These are phyloP conservation scores for Keiferia lycopersicella DNA, from an alignment of 2,888 invertebrate genomes.

Conservation along the genomic window DNA sequence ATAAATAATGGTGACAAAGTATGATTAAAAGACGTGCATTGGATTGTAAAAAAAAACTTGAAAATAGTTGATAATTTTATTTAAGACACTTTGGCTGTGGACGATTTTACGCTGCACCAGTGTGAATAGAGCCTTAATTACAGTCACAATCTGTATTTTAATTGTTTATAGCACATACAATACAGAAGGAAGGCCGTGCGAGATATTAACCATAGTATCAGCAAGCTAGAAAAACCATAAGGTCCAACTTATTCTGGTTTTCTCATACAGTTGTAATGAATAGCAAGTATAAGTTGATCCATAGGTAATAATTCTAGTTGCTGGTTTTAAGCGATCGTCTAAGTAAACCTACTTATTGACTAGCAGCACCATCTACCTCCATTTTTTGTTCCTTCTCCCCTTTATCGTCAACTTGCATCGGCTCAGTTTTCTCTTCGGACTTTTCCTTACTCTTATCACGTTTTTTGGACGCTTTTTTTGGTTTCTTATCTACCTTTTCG, in stretches of 20 bases:
- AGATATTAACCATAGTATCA: background rate
- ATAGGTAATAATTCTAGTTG: background rate
- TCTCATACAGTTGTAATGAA: too few species aligned
- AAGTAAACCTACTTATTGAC: conserved; percentile 73
- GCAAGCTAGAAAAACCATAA: background rate
- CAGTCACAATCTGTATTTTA: conserved; percentile 1
- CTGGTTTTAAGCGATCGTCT: conserved; percentile 9
- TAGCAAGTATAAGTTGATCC: too few species aligned
- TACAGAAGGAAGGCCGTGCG: conserved; percentile 43
- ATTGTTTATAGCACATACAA: conserved; percentile 51
- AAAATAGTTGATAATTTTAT: too few species aligned
- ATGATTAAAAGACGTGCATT: too few species aligned
- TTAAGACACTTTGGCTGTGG: conserved; percentile 7
- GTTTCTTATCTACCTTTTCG: conserved; percentile 38
- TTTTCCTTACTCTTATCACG: conserved; percentile 74
- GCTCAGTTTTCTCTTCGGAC: conserved; percentile 42
- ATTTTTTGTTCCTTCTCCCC: conserved; percentile 63
- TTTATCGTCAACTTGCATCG: conserved; percentile 61
- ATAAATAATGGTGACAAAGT: too few species aligned
- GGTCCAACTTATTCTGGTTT: background rate
- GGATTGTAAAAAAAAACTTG: too few species aligned
- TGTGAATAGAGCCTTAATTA: conserved; percentile 3
- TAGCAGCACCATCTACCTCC: conserved; percentile 77
- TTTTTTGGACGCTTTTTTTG: conserved; percentile 60
- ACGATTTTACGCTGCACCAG: background rate